Evolutionary conservation across 2,888 invertebrate genomes (phyloP).

Genomic region (Scaptomyza polygonia): DNA sequence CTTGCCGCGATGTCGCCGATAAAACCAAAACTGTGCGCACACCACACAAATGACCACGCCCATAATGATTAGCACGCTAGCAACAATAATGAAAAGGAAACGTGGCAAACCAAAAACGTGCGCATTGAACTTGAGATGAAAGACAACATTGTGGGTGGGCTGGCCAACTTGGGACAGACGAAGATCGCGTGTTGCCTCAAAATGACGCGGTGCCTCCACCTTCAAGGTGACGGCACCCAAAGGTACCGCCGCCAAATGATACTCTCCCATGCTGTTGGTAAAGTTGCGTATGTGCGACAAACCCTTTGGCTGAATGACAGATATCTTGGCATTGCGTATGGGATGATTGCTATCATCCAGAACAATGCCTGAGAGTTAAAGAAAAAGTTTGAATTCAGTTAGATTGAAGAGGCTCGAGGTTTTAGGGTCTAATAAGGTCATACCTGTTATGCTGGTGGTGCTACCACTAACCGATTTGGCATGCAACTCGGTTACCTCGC

Average conservation of each 20-base stretch:
- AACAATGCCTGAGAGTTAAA: slow-evolving; percentile 85
- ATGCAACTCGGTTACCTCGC: slow-evolving; percentile 69
- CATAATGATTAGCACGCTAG: slow-evolving; percentile 85
- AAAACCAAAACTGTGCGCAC: slow-evolving; percentile 80
- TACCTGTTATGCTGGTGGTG: slow-evolving; percentile 54
- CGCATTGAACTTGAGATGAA: slow-evolving; percentile 88
- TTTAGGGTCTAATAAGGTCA: neutral
- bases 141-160: slow-evolving; percentile 87
- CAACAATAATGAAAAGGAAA: slow-evolving; percentile 89
- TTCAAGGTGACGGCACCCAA: slow-evolving; percentile 85
- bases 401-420: neutral
- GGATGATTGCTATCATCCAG: slow-evolving; percentile 87
- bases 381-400: neutral
- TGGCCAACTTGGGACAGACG: slow-evolving; percentile 81
- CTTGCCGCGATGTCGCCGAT: slow-evolving; percentile 69
- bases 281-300: slow-evolving; percentile 81
- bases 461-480: slow-evolving; percentile 10
- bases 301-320: slow-evolving; percentile 83
- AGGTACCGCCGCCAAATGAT: slow-evolving; percentile 74
- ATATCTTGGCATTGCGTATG: slow-evolving; percentile 85
- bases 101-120: slow-evolving; percentile 90
- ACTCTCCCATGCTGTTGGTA: slow-evolving; percentile 81
- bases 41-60: slow-evolving; percentile 76
- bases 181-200: slow-evolving; percentile 83
- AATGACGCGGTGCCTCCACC: slow-evolving; percentile 87